A percentile compares a stretch with the other conserved stretches of the same genome.
These are phyloP conservation scores for Aricia agestis DNA, from an alignment of 1,140 invertebrate species.

Conservation along the genomic window DNA sequence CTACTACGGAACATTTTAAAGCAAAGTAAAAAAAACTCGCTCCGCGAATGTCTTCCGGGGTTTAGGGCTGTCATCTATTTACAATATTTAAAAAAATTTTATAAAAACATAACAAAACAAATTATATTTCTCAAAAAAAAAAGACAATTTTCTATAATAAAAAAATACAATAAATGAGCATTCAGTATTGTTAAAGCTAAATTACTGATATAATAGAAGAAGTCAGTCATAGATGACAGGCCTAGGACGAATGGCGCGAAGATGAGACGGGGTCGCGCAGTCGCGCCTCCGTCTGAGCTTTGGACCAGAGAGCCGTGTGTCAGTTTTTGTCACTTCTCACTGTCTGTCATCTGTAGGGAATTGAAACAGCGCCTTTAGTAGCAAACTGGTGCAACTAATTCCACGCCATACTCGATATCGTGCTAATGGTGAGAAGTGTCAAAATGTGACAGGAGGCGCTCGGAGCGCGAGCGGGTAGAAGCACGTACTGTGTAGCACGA, in stretches of 20 bases:
- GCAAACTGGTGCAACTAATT: too few relatives aligned
- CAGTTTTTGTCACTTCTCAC: background rate
- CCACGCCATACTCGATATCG: too few relatives aligned
- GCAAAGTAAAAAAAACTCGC: background rate
- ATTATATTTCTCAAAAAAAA: constrained; percentile 14
- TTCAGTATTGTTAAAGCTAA: constrained; percentile 13
- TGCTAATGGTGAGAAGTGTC: too few relatives aligned
- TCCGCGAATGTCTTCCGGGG: background rate
- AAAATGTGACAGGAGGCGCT: too few relatives aligned
- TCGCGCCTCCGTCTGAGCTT: background rate
- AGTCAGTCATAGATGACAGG: constrained; percentile 10
- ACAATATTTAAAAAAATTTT: background rate
- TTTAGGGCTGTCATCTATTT: constrained; percentile 12
- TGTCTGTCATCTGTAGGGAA: background rate
- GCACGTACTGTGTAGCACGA: constrained; percentile 21
- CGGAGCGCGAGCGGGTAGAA: background rate
- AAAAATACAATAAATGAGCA: constrained; percentile 10
- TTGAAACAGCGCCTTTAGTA: too few relatives aligned
- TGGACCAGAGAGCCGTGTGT: background rate
- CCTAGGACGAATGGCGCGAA: background rate
- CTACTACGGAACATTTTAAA: constrained; percentile 7
- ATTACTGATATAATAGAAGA: background rate
- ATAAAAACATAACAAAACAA: constrained; percentile 9
- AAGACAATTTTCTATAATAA: background rate
- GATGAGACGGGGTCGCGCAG: background rate